Evolutionary conservation across 2,888 invertebrate species (phyloP).

Genomic region (Calameuta idolon): DNA sequence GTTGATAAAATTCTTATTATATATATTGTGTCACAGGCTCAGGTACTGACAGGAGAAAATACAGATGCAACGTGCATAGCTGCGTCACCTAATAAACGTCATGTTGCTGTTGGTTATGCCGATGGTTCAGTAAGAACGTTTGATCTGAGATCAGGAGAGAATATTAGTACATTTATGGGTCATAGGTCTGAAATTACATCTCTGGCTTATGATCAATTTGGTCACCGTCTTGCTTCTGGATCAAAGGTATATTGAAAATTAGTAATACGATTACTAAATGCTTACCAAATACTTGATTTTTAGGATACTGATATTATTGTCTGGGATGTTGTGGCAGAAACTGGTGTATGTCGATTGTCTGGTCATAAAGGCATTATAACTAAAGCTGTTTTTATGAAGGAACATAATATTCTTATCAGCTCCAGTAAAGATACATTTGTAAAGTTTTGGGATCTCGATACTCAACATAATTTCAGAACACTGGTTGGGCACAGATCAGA

Average conservation of each 20-base stretch:
- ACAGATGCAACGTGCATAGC: conserved; percentile 82
- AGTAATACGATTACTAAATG: background rate
- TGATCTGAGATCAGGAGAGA: conserved; percentile 80
- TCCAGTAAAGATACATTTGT: conserved; percentile 94
- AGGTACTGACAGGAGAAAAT: conserved; percentile 84
- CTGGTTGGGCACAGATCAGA: conserved; percentile 89
- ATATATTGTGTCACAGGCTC: conserved; percentile 70
- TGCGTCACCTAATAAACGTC: conserved; percentile 80
- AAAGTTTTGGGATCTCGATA: conserved; percentile 97
- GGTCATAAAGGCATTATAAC: conserved; percentile 95
- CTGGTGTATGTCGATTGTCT: conserved; percentile 87
- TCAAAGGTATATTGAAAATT: conserved; percentile 75
- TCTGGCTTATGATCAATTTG: conserved; percentile 84
- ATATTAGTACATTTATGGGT: conserved; percentile 81
- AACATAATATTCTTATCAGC: conserved; percentile 79
- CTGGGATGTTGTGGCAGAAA: conserved; percentile 94
- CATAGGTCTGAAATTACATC: conserved; percentile 88
- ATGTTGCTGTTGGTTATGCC: conserved; percentile 90
- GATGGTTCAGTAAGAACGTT: conserved; percentile 91
- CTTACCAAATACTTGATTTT: conserved; percentile 18
- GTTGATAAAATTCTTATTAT: conserved; percentile 35
- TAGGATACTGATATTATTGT: conserved; percentile 94
- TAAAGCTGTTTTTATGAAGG: conserved; percentile 79
- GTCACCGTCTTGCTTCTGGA: conserved; percentile 90
- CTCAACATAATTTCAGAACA: conserved; percentile 96